Percentiles rank a stretch among this genome's conserved stretches.
phyloP scores from a whole-genome alignment of 1,140 invertebrate species.

The Lordiphosa stackelbergi region DNA sequence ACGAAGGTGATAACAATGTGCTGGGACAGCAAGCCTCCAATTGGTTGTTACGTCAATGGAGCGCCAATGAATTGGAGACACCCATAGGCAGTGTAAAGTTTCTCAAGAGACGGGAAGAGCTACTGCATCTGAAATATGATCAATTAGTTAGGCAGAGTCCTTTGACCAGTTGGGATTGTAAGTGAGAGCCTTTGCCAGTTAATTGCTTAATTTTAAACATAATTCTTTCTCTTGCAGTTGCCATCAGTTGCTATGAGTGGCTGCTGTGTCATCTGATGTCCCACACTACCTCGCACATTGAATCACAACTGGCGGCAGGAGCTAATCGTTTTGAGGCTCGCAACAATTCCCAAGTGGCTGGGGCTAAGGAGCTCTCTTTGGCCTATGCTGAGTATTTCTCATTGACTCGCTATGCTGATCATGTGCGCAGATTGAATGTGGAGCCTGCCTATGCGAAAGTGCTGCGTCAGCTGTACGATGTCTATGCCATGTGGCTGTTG shows the following conservation, averaged over 20 bases:
- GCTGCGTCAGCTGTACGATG: slow-evolving; percentile 82
- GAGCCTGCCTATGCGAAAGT: slow-evolving; percentile 79
- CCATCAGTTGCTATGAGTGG: slow-evolving; percentile 88
- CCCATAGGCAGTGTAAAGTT: slow-evolving; percentile 83
- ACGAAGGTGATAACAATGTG: slow-evolving; percentile 98
- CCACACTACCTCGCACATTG: slow-evolving; percentile 82
- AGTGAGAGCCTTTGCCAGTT: slow-evolving; percentile 49
- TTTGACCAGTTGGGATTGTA: slow-evolving; percentile 79
- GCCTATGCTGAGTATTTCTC: slow-evolving; percentile 86
- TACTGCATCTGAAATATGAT: slow-evolving; percentile 79
- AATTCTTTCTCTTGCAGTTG: slow-evolving; percentile 80
- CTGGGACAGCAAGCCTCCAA: slow-evolving; percentile 96
- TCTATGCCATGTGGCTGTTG: slow-evolving; percentile 85
- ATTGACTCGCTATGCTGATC: slow-evolving; percentile 80
- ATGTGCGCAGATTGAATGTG: slow-evolving; percentile 78
- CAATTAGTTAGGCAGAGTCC: slow-evolving; percentile 34
- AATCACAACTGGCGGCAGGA: slow-evolving; percentile 79
- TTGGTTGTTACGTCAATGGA: slow-evolving; percentile 86
- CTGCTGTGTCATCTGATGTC: slow-evolving; percentile 88
- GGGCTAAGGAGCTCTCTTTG: slow-evolving; percentile 85
- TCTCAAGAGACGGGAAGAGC: slow-evolving; percentile 78
- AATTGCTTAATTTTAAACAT: neutral
- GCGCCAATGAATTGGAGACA: slow-evolving; percentile 78
- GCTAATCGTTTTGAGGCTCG: slow-evolving; percentile 85
- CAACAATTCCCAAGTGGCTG: slow-evolving; percentile 90